Evolutionary conservation across 2,888 invertebrate genomes (phyloP), one percentile per base, ranked within the genome.

Genomic region (Omphaloscelis lunosa): DNA sequence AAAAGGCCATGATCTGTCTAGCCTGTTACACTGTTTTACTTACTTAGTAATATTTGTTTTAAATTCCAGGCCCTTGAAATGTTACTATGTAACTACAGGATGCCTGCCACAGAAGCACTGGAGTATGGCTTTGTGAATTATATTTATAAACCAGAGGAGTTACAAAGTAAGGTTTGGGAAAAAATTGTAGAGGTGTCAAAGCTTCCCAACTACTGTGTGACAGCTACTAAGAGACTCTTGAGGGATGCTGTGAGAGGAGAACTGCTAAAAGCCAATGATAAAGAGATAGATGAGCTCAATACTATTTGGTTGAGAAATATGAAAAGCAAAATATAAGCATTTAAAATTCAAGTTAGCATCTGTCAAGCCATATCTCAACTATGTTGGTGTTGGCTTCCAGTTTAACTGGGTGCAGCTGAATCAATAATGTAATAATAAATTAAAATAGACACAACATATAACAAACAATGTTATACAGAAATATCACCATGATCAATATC

Each of bases 21-120:
- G 45, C 27, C 27, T 45, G 12, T 45, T 45, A 1, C 23, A 53
- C 39, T 34, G 12, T 34, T 20, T 29, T 20, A 59, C 59, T 59
- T 29, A 59, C 15, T 23, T 29, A 78, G 0, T 56, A 34, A 45
- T 8, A 58, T 63, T 23, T 17, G 39, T 76, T 81, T 56, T 0
- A 17, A 77, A 74, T 93, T 95, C 73, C 90, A 97, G 97, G 97
- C 98, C 34, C 92, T 95, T 7, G 97, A 98, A 91, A 96, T 98
- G 96, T 91, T 98, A 75, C 90, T 97, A 75, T 97, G 99, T 85
- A 98, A 98, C 89, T 97, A 98, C 88, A 98, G 98, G 95, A 96
- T 99, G 92, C 97, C 97, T 45, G 98, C 99, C 0, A 90, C 96
- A 73, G 99, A 99, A 95, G 99, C 99, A 0, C 96, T 97, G 69